Conservation (phyloP, 1,140 invertebrate genomes). For the Pectinophora gossypiella region DNA sequence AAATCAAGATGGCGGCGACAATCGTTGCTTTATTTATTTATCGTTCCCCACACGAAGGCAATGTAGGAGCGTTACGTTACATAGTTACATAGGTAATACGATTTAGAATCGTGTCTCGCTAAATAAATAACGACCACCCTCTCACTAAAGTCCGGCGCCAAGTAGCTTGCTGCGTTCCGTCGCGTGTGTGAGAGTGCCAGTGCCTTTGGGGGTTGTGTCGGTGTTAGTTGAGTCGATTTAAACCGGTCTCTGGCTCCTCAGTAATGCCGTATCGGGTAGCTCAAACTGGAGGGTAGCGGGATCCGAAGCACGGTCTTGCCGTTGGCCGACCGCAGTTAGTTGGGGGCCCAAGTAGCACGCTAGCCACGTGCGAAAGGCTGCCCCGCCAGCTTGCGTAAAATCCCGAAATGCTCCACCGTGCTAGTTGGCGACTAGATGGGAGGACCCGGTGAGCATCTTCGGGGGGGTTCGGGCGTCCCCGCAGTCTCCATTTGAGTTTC, state of each 20-base stretch:
- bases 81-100: slow-evolving; percentile 16
- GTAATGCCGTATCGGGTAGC: too few relatives aligned
- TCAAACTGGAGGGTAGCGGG: too few relatives aligned
- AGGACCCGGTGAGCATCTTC: not conserved
- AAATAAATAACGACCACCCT: slow-evolving; percentile 39
- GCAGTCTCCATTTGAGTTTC: not conserved
- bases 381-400: not conserved
- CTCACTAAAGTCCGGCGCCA: too few relatives aligned
- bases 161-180: too few relatives aligned
- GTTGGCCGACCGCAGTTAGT: too few relatives aligned
- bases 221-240: too few relatives aligned
- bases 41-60: not conserved
- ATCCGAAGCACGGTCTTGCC: too few relatives aligned
- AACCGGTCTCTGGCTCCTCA: too few relatives aligned
- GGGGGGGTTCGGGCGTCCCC: not conserved
- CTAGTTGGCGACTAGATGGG: not conserved
- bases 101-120: slow-evolving; percentile 23
- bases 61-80: too few relatives aligned
- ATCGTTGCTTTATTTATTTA: not conserved
- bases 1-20: not conserved
- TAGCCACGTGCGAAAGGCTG: not conserved
- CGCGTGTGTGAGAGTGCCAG: too few relatives aligned
- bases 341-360: not conserved
- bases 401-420: not conserved
- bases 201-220: not conserved